These are phyloP conservation scores for Arbacia lixula DNA, from an alignment of 53 echinoderm and acorn worm genomes.

Conservation along the genomic window DNA sequence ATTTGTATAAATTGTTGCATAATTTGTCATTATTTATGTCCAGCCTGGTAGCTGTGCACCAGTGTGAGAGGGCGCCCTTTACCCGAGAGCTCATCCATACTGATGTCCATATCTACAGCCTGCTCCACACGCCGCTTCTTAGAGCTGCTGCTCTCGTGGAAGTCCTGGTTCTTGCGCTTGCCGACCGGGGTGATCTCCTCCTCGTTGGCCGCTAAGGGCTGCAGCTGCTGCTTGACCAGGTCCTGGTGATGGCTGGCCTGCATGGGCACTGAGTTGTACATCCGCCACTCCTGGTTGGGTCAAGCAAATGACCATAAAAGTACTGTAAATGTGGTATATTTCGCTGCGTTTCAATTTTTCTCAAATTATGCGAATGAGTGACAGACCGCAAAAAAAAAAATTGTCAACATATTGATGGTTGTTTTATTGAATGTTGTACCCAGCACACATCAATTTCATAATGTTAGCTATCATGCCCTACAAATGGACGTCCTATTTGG, in stretches of 20 bases:
- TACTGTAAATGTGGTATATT: no score
- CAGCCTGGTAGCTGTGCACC: neutral
- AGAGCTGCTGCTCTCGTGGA: slow-evolving; percentile 45
- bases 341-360: no score
- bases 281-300: slow-evolving; percentile 54
- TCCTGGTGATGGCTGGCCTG: slow-evolving; percentile 76
- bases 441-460: no score
- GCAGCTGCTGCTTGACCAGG: slow-evolving; percentile 60
- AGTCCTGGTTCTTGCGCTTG: slow-evolving; percentile 32
- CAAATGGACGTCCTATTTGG: no score
- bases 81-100: neutral
- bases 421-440: no score
- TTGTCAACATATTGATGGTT: no score
- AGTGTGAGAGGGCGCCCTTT: neutral
- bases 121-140: slow-evolving; percentile 58
- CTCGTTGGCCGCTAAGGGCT: slow-evolving; percentile 31
- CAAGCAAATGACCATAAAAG: neutral
- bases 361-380: no score
- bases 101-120: slow-evolving; percentile 74
- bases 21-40: neutral
- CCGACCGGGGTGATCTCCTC: slow-evolving; percentile 12
- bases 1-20: no score
- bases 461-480: no score
- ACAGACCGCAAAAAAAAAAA: no score
- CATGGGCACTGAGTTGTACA: slow-evolving; percentile 70